Evolutionary conservation across 2,888 invertebrate species (phyloP).

Genomic region (Epicampocera succincta): DNA sequence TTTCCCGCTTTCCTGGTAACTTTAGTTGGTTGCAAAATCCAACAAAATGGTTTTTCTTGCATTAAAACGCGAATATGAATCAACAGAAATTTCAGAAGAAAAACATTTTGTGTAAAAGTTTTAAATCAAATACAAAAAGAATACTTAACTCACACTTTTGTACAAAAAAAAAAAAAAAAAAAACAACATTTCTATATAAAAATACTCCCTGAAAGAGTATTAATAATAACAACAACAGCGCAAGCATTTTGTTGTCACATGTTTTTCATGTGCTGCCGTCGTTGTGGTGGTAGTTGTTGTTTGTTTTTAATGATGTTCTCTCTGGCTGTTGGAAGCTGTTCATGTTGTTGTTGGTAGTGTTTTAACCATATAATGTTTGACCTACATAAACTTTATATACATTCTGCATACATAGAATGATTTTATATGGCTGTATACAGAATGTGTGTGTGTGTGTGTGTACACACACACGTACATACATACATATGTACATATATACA

Average conservation of each 20-base stretch:
- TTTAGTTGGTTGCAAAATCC: no score
- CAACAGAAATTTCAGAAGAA: no score
- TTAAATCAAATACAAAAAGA: slow-evolving; percentile 25
- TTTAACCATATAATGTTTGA: slow-evolving; percentile 67
- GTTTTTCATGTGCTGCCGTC: slow-evolving; percentile 7
- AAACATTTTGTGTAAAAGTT: neutral
- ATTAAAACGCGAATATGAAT: no score
- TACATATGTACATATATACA: no score
- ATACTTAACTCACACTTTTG: slow-evolving; percentile 39
- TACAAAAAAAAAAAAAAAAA: slow-evolving; percentile 8
- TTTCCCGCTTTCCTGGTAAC: no score
- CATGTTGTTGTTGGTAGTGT: slow-evolving; percentile 44
- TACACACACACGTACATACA: no score
- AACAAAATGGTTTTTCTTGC: no score
- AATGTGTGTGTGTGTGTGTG: no score
- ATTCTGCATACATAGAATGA: slow-evolving; percentile 10
- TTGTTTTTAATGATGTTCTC: slow-evolving; percentile 29
- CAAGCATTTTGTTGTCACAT: slow-evolving; percentile 46
- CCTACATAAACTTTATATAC: slow-evolving; percentile 63
- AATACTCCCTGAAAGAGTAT: neutral
- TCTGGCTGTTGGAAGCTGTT: slow-evolving; percentile 27
- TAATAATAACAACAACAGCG: slow-evolving; percentile 13
- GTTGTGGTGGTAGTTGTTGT: neutral
- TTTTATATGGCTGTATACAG: slow-evolving; percentile 1
- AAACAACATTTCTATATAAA: no score